A percentile compares a stretch with the other conserved stretches of the same genome.
Conservation (phyloP, 2,113 vertebrate genomes). For the Trematocara macrostoma region DNA sequence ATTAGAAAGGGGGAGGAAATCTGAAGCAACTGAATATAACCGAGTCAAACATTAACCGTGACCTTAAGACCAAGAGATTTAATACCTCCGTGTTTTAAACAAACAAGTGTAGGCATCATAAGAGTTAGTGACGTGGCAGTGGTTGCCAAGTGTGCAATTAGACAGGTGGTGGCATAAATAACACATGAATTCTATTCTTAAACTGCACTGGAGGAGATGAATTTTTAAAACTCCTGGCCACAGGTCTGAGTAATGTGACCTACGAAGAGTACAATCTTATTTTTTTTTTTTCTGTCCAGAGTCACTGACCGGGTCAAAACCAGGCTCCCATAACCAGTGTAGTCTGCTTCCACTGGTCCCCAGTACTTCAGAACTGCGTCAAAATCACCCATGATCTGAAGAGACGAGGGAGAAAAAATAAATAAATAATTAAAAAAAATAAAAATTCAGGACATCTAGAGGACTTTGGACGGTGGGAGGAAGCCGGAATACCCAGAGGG, state of each 20-base stretch:
- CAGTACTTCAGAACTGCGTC: slow-evolving; percentile 63
- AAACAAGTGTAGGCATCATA: background rate
- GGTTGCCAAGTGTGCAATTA: background rate
- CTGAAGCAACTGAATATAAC: background rate
- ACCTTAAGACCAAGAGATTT: background rate
- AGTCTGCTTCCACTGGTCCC: slow-evolving; percentile 62
- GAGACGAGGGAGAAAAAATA: rapidly evolving
- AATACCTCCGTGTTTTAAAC: background rate
- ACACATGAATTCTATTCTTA: background rate
- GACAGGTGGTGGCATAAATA: background rate
- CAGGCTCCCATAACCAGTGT: slow-evolving; percentile 23
- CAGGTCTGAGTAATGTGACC: background rate
- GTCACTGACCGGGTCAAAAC: slow-evolving; percentile 67
- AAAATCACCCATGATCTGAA: slow-evolving; percentile 64
- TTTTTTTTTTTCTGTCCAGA: background rate
- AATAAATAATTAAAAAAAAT: too few relatives aligned
- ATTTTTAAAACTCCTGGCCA: background rate
- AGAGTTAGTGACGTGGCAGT: background rate
- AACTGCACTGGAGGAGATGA: background rate
- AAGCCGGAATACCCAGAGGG: too few relatives aligned
- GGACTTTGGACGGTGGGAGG: too few relatives aligned
- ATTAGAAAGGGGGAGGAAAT: background rate
- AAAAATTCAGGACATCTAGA: too few relatives aligned
- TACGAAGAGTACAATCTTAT: background rate
- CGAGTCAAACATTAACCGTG: background rate